A percentile compares a stretch with the other conserved stretches of the same genome.
Conservation (phyloP, 2,113 vertebrate genomes). For the Cacatua alba region DNA sequence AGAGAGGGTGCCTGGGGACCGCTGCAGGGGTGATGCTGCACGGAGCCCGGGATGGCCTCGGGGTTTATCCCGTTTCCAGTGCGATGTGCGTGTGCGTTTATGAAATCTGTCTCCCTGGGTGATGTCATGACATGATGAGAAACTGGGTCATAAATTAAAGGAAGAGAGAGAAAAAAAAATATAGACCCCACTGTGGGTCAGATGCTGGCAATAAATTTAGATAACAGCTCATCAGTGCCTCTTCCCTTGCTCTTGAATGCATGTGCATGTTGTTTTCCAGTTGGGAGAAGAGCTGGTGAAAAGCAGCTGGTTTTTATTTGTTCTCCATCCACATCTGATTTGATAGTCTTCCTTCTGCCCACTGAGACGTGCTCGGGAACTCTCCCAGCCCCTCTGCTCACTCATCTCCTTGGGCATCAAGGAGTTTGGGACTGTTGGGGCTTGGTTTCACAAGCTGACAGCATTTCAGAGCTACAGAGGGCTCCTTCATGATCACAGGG, state of each 20-base stretch:
- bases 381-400: conserved; percentile 12
- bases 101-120: conserved; percentile 48
- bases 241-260: conserved; percentile 40
- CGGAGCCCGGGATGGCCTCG: background rate
- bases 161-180: background rate
- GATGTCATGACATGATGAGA: conserved; percentile 63
- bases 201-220: conserved; percentile 71
- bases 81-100: background rate
- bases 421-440: background rate
- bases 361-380: conserved; percentile 8
- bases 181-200: conserved; percentile 63
- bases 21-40: background rate
- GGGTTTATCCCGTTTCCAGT: background rate
- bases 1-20: background rate
- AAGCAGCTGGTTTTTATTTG: conserved; percentile 70
- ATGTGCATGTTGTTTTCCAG: conserved; percentile 30
- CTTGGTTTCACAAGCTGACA: conserved; percentile 28
- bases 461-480: conserved; percentile 31
- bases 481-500: background rate
- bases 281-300: conserved; percentile 63
- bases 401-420: conserved; percentile 34
- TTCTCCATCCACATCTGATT: conserved; percentile 62
- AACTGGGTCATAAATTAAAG: conserved; percentile 53
- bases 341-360: conserved; percentile 36
- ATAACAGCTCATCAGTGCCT: conserved; percentile 70